Conservation (phyloP, 2,888 invertebrate genomes). For the Aphidius colemani region DNA sequence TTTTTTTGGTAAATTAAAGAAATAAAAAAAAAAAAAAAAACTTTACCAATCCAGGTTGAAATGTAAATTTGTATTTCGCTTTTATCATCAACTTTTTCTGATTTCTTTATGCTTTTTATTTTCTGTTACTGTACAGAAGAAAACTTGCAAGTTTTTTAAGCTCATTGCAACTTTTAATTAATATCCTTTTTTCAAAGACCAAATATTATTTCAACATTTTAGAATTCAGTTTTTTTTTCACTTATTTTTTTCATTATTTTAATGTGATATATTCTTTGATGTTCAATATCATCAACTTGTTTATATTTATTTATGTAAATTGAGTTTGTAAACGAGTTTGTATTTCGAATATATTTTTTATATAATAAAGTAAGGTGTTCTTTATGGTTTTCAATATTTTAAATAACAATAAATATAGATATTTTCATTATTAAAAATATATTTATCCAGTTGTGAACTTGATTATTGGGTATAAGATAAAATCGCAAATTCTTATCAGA, state of each 20-base stretch:
- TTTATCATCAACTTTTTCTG: too few species aligned
- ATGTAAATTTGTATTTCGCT: conserved; percentile 13
- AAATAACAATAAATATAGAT: conserved; percentile 2
- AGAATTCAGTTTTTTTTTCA: neutral
- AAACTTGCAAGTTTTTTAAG: neutral
- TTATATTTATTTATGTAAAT: too few species aligned
- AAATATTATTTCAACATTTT: neutral
- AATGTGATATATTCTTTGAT: too few species aligned
- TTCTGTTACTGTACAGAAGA: neutral
- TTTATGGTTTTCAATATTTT: neutral
- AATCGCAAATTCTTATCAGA: conserved; percentile 25
- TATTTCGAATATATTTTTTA: neutral
- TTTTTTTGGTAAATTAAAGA: neutral
- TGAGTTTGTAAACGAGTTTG: too few species aligned
- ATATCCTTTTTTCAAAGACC: neutral
- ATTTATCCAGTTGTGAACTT: too few species aligned
- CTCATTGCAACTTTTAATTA: conserved; percentile 12
- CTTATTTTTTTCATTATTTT: too few species aligned
- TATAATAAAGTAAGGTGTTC: neutral
- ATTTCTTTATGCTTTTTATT: neutral
- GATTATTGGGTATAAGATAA: neutral
- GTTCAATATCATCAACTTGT: too few species aligned
- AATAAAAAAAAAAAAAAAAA: too few species aligned
- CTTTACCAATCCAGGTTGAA: conserved; percentile 3
- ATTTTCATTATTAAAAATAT: neutral